Percentiles rank a stretch among this genome's conserved stretches.
phyloP scores from a whole-genome alignment of 1,140 invertebrate genomes.

The Drosophila aff. region DNA sequence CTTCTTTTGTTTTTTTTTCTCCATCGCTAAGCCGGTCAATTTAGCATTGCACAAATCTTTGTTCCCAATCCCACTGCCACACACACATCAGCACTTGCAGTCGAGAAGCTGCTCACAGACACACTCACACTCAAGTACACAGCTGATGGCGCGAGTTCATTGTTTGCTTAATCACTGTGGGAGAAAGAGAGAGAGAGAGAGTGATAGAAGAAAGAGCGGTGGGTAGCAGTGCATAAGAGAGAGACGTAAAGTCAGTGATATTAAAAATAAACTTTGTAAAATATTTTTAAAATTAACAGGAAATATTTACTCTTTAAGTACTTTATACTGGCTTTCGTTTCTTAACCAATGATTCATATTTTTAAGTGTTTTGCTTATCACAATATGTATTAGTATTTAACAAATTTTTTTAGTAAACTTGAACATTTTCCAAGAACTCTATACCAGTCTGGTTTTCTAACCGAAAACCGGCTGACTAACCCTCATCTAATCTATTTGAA shows the following conservation, averaged over 20 bases:
- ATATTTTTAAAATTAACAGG: neutral
- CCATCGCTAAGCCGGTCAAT: conserved; percentile 26
- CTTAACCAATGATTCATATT: too few species aligned
- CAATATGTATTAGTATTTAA: too few species aligned
- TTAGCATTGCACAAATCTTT: conserved; percentile 45
- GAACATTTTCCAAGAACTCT: too few species aligned
- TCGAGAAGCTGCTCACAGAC: conserved; percentile 16
- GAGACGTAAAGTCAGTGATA: neutral
- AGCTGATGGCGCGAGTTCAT: conserved; percentile 56
- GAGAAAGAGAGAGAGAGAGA: neutral
- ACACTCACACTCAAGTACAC: conserved; percentile 17
- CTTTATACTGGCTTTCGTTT: too few species aligned
- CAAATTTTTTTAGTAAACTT: too few species aligned
- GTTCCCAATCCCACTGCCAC: conserved; percentile 28
- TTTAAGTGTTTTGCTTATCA: too few species aligned
- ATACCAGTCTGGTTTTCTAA: too few species aligned
- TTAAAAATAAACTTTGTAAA: neutral
- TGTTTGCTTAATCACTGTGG: conserved; percentile 60
- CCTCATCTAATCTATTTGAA: too few species aligned
- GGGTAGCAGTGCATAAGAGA: conserved; percentile 1
- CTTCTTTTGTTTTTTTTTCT: neutral
- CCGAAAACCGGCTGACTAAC: too few species aligned
- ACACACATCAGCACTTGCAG: conserved; percentile 13
- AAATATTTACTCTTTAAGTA: neutral
- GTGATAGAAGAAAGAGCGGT: neutral